phyloP scores from a whole-genome alignment of 37 sponge, comb jelly and placozoan genomes.

The Eunapius fragilis region DNA sequence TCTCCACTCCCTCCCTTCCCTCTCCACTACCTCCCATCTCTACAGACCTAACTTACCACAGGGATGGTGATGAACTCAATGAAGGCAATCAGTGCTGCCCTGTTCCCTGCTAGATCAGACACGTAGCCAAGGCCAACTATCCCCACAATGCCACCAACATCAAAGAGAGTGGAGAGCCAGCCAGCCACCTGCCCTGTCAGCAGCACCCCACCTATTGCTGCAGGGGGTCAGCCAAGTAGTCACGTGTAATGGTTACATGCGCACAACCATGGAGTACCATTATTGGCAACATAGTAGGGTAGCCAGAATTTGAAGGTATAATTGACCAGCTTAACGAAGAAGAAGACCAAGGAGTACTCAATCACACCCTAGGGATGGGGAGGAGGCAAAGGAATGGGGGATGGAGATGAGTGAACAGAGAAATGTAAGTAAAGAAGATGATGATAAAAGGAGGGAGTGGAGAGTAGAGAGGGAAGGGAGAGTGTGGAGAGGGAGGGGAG shows the following conservation, averaged over 20 bases:
- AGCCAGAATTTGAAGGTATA: slow-evolving; percentile 83
- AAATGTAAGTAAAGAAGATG: too few relatives aligned
- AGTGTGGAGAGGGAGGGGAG: too few relatives aligned
- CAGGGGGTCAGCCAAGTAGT: too few relatives aligned
- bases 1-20: too few relatives aligned
- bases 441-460: too few relatives aligned
- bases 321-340: slow-evolving; percentile 76
- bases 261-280: not conserved
- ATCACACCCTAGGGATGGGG: slow-evolving; percentile 60
- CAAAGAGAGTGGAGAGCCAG: slow-evolving; percentile 46
- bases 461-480: too few relatives aligned
- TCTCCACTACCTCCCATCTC: too few relatives aligned
- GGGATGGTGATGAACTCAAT: too few relatives aligned
- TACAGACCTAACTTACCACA: too few relatives aligned
- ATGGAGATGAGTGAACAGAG: too few relatives aligned
- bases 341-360: slow-evolving; percentile 73
- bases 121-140: not conserved
- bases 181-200: slow-evolving; percentile 19
- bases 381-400: not conserved
- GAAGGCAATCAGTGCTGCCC: too few relatives aligned
- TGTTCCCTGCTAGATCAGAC: too few relatives aligned
- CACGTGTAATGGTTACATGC: not conserved
- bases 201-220: not conserved
- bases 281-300: slow-evolving; percentile 56
- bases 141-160: slow-evolving; percentile 70